These are phyloP conservation scores for Lacerta agilis DNA, from an alignment of 2,797 vertebrate species.

Conservation along the genomic window DNA sequence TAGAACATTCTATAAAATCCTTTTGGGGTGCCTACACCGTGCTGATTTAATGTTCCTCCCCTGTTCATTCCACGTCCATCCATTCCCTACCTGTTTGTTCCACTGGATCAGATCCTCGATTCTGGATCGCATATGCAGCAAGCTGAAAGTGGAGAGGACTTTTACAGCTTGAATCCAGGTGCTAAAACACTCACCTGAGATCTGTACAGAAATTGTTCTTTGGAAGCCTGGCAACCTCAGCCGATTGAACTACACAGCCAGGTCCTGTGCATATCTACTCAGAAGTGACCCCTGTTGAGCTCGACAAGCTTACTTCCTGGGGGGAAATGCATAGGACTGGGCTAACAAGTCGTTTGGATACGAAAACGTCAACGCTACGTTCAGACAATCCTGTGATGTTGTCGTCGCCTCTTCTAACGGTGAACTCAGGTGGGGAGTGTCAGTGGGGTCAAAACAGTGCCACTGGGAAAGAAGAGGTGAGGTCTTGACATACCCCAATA, in stretches of 20 bases:
- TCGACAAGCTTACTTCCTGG: neutral
- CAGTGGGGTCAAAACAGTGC: neutral
- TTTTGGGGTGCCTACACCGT: no score
- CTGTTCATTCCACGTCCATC: neutral
- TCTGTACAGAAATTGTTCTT: neutral
- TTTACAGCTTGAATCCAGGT: neutral
- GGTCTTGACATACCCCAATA: neutral
- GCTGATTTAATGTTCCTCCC: neutral
- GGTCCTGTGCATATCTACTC: neutral
- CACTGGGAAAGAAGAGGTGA: neutral
- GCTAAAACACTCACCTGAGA: neutral
- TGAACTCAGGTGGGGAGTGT: no score
- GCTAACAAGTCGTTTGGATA: neutral
- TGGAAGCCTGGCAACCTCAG: neutral
- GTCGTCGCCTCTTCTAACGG: neutral
- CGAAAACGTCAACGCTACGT: neutral
- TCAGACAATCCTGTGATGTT: neutral
- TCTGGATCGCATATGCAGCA: neutral
- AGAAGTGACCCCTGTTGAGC: neutral
- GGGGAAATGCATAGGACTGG: neutral
- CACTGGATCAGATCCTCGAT: neutral
- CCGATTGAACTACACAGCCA: neutral
- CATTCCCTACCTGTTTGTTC: neutral
- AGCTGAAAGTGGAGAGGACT: neutral
- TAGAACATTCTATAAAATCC: no score